Conservation (phyloP, 2,797 vertebrate genomes). For the Aulostomus chinensis region DNA sequence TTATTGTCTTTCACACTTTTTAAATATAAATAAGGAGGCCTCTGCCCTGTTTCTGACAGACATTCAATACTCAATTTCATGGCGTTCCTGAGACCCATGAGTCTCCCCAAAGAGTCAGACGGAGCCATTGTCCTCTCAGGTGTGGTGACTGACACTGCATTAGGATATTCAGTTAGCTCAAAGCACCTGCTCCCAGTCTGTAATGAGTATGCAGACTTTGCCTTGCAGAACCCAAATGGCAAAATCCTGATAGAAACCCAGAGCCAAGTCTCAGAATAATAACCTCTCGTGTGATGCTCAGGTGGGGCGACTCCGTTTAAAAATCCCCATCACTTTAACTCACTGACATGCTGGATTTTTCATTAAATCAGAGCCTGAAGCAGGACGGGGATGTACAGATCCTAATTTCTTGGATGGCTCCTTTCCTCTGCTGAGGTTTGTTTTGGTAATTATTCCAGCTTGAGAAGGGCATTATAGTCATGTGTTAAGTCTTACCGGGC, state of each 20-base stretch:
- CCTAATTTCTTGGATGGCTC: constrained; percentile 1
- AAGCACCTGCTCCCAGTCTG: constrained; percentile 74
- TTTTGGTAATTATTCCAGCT: constrained; percentile 32
- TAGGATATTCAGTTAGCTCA: constrained; percentile 64
- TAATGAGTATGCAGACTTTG: constrained; percentile 67
- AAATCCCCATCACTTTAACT: constrained; percentile 39
- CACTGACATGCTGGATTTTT: constrained; percentile 54
- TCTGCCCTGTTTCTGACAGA: constrained; percentile 11
- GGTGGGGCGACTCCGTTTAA: constrained; percentile 42
- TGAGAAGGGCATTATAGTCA: neutral
- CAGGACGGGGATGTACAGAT: constrained; percentile 30
- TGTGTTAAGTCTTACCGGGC: neutral
- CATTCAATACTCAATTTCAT: constrained; percentile 42
- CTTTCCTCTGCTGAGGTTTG: constrained; percentile 14
- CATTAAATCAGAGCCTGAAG: constrained; percentile 47
- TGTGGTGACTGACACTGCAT: constrained; percentile 56
- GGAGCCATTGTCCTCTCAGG: constrained; percentile 42
- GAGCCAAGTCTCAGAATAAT: constrained; percentile 42
- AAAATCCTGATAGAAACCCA: constrained; percentile 52
- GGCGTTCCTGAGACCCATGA: constrained; percentile 7
- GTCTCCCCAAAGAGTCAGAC: constrained; percentile 32
- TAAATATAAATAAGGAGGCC: too few relatives aligned
- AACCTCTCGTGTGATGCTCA: constrained; percentile 41
- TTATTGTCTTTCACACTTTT: neutral
- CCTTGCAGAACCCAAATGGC: constrained; percentile 46